phyloP scores from a whole-genome alignment of 2,888 invertebrate genomes.

The Rhaphigaster nebulosa region DNA sequence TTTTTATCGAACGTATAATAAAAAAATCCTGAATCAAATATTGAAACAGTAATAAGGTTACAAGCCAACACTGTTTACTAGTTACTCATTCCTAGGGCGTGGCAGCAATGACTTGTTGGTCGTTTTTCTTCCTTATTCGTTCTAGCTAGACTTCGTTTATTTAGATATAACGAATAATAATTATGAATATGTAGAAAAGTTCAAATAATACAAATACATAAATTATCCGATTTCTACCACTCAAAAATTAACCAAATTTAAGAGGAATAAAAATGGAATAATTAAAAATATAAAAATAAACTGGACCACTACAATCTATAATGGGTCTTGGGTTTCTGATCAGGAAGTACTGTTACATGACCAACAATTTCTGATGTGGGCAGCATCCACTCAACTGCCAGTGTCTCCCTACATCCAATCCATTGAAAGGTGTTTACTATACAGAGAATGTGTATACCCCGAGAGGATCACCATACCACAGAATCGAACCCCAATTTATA shows the following conservation, averaged over 20 bases:
- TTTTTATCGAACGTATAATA: too few relatives aligned
- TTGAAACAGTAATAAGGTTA: not conserved
- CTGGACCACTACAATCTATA: not conserved
- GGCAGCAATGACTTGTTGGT: not conserved
- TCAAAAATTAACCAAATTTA: not conserved
- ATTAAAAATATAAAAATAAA: not conserved
- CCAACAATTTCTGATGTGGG: too few relatives aligned
- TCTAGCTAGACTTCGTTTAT: not conserved
- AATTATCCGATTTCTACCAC: too few relatives aligned
- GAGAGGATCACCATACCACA: too few relatives aligned
- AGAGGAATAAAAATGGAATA: too few relatives aligned
- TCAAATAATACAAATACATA: too few relatives aligned
- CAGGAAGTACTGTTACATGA: not conserved
- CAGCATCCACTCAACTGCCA: too few relatives aligned
- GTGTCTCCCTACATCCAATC: too few relatives aligned
- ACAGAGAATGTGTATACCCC: too few relatives aligned
- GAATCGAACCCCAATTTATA: too few relatives aligned
- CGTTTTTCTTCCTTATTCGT: conserved; percentile 7
- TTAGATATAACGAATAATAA: not conserved
- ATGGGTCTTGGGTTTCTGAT: not conserved
- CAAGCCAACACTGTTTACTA: conserved; percentile 5
- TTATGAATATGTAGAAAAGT: not conserved
- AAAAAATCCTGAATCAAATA: not conserved
- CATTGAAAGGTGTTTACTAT: too few relatives aligned
- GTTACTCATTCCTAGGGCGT: not conserved